Base-by-base conservation (phyloP, 2,797 vertebrate genomes). In the Setipinna tenuifilis region DNA sequence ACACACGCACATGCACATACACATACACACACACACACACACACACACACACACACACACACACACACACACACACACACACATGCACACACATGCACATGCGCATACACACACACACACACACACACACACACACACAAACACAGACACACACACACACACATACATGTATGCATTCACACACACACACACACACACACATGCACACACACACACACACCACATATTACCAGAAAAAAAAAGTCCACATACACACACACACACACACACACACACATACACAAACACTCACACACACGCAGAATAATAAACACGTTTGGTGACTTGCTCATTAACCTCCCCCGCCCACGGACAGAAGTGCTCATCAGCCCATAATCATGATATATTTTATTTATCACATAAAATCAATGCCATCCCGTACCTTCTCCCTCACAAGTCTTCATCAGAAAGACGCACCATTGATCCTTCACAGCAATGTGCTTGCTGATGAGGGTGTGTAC, bases 301-400 rank as follows among this genome's bases (percentile, higher is more conserved):
- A 54, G 19, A 78, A 17, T 44, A 78, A 78, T 78, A 78, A 78
- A 78, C 71, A 35, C 35, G 44, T 78, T 78, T 44, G 71, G 35
- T 44, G 71, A 78, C 71, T 35, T n/a, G 3, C 5, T 78, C 71
- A 78, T 78, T n/a, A 44, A 44, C 71, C 71, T 78, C 35, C 35
- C 71, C 71, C 16, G 17, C 71, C 17, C 71, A 78, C 71, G 41
- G 71, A 78, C 31, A 78, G 28, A 35, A 10, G 68, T 17, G 19
- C 71, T 44, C 71, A 78, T 44, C 31, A 78, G 71, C 35, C 1
- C 7, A 12, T 78, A 78, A 78, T 78, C 35, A 41, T 78, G 35
- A 35, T 78, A 44, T 78, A 78, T 78, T 78, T 75, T 41, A 44
- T 78, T 78, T 78, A 78, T 78, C 71, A 41, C 71, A 78, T 78